These are phyloP conservation scores for Meiosimyza decipiens DNA, from an alignment of 2,888 invertebrate species.

Conservation along the genomic window DNA sequence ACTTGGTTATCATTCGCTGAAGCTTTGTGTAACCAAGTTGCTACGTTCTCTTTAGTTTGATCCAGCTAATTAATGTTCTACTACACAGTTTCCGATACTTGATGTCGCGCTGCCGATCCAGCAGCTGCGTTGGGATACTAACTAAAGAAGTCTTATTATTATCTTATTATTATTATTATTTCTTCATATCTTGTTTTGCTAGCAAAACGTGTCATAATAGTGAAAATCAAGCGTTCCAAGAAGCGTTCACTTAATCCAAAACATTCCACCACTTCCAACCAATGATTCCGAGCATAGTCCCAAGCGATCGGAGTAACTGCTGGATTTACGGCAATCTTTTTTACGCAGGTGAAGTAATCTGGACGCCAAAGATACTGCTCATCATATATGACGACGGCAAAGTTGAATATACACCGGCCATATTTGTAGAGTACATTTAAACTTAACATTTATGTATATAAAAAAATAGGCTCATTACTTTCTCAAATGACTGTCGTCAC, in stretches of 20 bases:
- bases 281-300: conserved; percentile 83
- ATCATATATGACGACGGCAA: conserved; percentile 74
- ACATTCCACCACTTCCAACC: conserved; percentile 77
- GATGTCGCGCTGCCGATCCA: conserved; percentile 76
- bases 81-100: conserved; percentile 80
- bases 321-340: conserved; percentile 76
- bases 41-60: conserved; percentile 70
- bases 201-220: conserved; percentile 75
- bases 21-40: conserved; percentile 71
- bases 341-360: conserved; percentile 81
- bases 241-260: conserved; percentile 84
- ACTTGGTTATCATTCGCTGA: no score
- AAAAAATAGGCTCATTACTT: conserved; percentile 47
- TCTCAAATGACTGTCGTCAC: conserved; percentile 56
- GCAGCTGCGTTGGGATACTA: conserved; percentile 87
- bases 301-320: conserved; percentile 80
- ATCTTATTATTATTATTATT: no score
- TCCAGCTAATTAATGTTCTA: conserved; percentile 85
- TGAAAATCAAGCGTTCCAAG: conserved; percentile 78
- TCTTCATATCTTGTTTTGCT: conserved; percentile 76
- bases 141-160: conserved; percentile 76
- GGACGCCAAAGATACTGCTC: conserved; percentile 80
- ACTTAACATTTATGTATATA: no score
- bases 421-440: no score
- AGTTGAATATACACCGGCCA: no score